Percentiles rank a stretch among this genome's conserved stretches.
phyloP scores from a whole-genome alignment of 2,888 invertebrate species.

The Chaitophorus viminalis region DNA sequence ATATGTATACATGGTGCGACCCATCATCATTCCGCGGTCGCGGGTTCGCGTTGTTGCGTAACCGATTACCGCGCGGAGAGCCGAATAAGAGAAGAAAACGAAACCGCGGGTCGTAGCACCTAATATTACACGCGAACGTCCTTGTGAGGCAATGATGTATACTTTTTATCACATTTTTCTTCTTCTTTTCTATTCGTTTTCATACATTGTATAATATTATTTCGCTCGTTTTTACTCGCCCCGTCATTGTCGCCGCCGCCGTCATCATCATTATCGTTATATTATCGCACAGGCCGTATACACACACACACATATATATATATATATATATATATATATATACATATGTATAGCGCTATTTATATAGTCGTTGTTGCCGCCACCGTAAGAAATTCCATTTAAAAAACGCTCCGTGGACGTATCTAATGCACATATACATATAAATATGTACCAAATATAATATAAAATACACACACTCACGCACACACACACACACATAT shows the following conservation, averaged over 20 bases:
- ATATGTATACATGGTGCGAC: neutral
- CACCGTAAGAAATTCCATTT: neutral
- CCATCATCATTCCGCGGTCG: slow-evolving; percentile 9
- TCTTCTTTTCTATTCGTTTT: neutral
- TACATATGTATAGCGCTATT: too few species aligned
- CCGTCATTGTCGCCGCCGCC: neutral
- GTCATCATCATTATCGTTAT: neutral
- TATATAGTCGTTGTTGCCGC: too few species aligned
- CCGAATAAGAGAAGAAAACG: slow-evolving; percentile 29
- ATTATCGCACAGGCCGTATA: too few species aligned
- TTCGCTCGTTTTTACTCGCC: neutral
- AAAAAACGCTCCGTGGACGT: neutral
- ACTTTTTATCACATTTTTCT: neutral
- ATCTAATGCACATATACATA: too few species aligned
- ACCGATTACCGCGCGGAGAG: neutral
- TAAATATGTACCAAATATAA: neutral
- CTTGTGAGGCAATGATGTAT: slow-evolving; percentile 31
- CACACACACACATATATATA: too few species aligned
- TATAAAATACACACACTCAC: too few species aligned
- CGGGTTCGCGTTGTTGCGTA: slow-evolving; percentile 4
- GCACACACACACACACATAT: too few species aligned
- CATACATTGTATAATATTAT: too few species aligned
- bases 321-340: too few species aligned
- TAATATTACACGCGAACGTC: slow-evolving; percentile 8
- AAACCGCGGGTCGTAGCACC: slow-evolving; percentile 18